phyloP scores from a whole-genome alignment of 1,140 invertebrate species.

The Calliphora vicina region DNA sequence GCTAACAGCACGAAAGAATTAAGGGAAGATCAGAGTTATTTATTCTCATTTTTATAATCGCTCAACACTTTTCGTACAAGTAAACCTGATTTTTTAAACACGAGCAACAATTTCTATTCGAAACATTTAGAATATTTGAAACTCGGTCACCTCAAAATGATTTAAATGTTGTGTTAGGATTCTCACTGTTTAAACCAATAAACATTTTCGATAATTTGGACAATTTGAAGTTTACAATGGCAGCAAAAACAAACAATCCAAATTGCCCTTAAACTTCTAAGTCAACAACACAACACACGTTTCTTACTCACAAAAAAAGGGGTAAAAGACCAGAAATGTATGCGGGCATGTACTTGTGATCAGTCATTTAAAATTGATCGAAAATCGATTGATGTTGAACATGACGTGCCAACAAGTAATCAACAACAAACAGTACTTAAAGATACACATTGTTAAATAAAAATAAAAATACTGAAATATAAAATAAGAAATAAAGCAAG shows the following conservation, averaged over 20 bases:
- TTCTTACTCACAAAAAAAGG: neutral
- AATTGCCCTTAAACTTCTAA: neutral
- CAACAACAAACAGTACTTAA: neutral
- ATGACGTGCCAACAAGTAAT: constrained; percentile 4
- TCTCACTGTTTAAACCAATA: neutral
- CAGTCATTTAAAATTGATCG: constrained; percentile 9
- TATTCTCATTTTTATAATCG: no score
- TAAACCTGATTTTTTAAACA: no score
- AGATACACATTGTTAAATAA: neutral
- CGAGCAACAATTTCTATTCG: no score
- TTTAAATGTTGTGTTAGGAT: neutral
- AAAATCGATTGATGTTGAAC: neutral
- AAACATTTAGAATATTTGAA: no score
- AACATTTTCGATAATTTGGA: neutral
- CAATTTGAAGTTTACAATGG: neutral
- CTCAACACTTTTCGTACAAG: no score
- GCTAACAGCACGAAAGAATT: no score
- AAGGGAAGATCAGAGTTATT: no score
- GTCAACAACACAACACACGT: neutral
- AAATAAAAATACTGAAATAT: neutral
- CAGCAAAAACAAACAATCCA: neutral
- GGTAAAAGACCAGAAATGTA: neutral
- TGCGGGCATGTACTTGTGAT: neutral
- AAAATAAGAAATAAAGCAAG: no score
- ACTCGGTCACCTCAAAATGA: neutral